Conservation (phyloP, 92 coral and sea anemone genomes). For the Paragorgia papillata region DNA sequence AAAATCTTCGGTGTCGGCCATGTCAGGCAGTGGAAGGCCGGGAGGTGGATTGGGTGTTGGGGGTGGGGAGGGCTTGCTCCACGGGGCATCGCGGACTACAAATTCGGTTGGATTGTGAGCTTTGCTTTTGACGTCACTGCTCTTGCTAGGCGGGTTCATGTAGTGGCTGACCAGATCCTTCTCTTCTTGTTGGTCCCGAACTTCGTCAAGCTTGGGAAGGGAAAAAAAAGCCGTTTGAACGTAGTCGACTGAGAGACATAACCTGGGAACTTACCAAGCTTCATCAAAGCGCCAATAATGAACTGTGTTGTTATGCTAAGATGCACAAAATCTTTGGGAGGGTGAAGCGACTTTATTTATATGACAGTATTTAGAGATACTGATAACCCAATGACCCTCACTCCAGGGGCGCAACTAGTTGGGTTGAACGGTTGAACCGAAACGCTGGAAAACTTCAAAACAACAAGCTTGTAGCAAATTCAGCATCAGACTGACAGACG, state of each 20-base stretch:
- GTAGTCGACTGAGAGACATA: not conserved
- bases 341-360: too few relatives aligned
- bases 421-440: too few relatives aligned
- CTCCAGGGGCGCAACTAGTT: too few relatives aligned
- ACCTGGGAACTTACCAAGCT: too few relatives aligned
- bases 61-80: conserved; percentile 64
- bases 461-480: too few relatives aligned
- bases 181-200: conserved; percentile 83
- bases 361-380: too few relatives aligned
- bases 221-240: not conserved
- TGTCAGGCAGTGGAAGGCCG: conserved; percentile 80
- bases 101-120: conserved; percentile 53
- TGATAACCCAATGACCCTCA: too few relatives aligned
- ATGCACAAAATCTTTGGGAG: too few relatives aligned
- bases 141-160: conserved; percentile 92
- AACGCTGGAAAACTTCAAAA: too few relatives aligned
- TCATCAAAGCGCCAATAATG: too few relatives aligned
- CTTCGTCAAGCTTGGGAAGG: conserved; percentile 81
- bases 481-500: too few relatives aligned
- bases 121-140: conserved; percentile 44
- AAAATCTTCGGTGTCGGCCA: conserved; percentile 88
- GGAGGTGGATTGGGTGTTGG: conserved; percentile 43
- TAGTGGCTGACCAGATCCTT: conserved; percentile 81
- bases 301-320: too few relatives aligned
- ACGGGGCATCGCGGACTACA: conserved; percentile 97